Percentiles rank a stretch among this genome's conserved stretches.
Evolutionary conservation across 2,888 invertebrate species (phyloP).

Genomic region (Panzeria rudis): DNA sequence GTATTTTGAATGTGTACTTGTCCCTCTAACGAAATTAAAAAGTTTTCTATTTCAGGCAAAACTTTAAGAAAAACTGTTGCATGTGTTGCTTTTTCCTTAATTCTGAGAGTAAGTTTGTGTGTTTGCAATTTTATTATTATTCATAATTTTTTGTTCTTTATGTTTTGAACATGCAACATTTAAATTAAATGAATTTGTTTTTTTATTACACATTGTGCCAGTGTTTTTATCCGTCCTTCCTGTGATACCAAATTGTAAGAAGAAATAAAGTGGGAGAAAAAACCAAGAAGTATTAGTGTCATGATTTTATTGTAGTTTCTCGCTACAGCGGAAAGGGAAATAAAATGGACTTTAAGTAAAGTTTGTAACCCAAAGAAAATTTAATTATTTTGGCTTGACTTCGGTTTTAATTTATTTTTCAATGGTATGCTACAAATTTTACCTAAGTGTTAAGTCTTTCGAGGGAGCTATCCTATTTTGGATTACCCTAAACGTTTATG

Average conservation of each 20-base stretch:
- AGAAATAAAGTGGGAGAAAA: neutral
- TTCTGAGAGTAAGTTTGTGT: neutral
- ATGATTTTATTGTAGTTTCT: slow-evolving; percentile 53
- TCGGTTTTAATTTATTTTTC: too few relatives aligned
- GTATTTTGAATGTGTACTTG: slow-evolving; percentile 8
- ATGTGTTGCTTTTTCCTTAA: slow-evolving; percentile 58
- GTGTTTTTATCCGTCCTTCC: slow-evolving; percentile 27
- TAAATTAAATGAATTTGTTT: slow-evolving; percentile 69
- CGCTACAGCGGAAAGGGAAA: neutral
- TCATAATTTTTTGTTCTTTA: slow-evolving; percentile 60
- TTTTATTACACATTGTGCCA: slow-evolving; percentile 42
- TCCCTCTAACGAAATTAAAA: slow-evolving; percentile 64
- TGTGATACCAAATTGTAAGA: slow-evolving; percentile 6
- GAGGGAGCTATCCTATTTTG: too few relatives aligned
- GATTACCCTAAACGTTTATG: too few relatives aligned
- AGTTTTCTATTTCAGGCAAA: slow-evolving; percentile 60
- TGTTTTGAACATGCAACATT: slow-evolving; percentile 69
- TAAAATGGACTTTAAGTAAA: neutral
- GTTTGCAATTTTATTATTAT: slow-evolving; percentile 31
- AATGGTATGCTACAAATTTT: too few relatives aligned
- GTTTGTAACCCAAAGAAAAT: slow-evolving; percentile 2
- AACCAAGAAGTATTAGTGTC: slow-evolving; percentile 47
- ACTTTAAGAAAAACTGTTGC: slow-evolving; percentile 72
- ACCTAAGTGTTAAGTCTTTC: too few relatives aligned
- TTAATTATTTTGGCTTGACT: too few relatives aligned